Conservation (phyloP, 2,888 invertebrate species). For the Tanytarsus gracilentus region DNA sequence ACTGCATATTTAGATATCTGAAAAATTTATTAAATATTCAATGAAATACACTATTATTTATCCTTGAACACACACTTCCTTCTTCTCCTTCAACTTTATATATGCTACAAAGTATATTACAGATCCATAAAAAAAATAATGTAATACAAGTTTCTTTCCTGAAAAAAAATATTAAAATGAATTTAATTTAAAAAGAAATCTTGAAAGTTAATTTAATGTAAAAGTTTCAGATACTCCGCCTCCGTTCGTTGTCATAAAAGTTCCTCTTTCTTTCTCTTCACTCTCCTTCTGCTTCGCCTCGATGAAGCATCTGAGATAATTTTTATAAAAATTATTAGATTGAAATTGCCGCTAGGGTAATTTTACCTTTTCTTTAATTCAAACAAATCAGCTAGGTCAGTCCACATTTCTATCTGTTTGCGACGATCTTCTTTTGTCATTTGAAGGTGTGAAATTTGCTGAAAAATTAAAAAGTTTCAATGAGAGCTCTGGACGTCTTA, state of each 20-base stretch:
- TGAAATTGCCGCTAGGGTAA: too few relatives aligned
- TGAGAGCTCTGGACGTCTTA: conserved; percentile 1
- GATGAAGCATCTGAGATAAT: conserved; percentile 31
- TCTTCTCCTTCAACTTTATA: too few relatives aligned
- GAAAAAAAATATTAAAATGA: background rate
- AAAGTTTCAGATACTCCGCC: conserved; percentile 33
- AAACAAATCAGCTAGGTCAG: conserved; percentile 31
- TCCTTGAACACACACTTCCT: too few relatives aligned
- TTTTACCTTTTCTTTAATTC: conserved; percentile 31
- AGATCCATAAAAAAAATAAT: too few relatives aligned
- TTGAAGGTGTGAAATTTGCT: conserved; percentile 31
- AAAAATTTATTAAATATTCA: too few relatives aligned
- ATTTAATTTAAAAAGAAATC: background rate
- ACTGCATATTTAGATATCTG: too few relatives aligned
- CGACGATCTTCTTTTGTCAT: conserved; percentile 30
- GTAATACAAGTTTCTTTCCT: too few relatives aligned
- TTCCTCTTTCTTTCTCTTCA: too few relatives aligned
- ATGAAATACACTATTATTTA: too few relatives aligned
- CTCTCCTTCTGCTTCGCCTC: conserved; percentile 31
- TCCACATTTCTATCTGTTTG: conserved; percentile 32
- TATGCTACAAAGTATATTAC: too few relatives aligned
- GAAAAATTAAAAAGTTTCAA: background rate
- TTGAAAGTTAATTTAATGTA: conserved; percentile 31
- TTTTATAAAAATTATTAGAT: too few relatives aligned
- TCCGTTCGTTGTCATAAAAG: conserved; percentile 31